These are phyloP conservation scores for Petrosia ficiformis DNA, from an alignment of 37 sponge, comb jelly and placozoan genomes.

Conservation along the genomic window DNA sequence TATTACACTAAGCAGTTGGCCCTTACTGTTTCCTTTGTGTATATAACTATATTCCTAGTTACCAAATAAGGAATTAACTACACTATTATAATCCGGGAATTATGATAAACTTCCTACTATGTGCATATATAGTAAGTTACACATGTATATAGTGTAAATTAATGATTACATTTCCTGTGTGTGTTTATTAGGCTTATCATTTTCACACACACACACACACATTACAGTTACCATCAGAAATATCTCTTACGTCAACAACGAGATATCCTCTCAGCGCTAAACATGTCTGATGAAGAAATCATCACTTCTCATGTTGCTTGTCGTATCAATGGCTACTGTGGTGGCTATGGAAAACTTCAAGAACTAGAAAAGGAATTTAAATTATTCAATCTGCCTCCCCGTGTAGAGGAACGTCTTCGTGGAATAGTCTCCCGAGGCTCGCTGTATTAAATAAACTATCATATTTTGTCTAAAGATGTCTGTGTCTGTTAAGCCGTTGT, in stretches of 20 bases:
- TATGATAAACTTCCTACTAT: too few species aligned
- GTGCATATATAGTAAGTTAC: too few species aligned
- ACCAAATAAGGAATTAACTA: too few species aligned
- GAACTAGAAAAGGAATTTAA: slow-evolving; percentile 76
- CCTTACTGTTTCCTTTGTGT: too few species aligned
- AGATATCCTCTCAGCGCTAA: slow-evolving; percentile 61
- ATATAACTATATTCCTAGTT: too few species aligned
- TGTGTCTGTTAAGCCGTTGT: neutral
- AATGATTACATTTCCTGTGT: neutral
- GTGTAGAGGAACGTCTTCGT: slow-evolving; percentile 29
- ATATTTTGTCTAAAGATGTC: neutral
- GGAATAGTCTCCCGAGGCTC: slow-evolving; percentile 42
- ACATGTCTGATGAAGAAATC: slow-evolving; percentile 72
- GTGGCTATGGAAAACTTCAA: slow-evolving; percentile 64
- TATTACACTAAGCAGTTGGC: too few species aligned
- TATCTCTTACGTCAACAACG: slow-evolving; percentile 84
- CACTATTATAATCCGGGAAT: too few species aligned
- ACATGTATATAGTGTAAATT: neutral
- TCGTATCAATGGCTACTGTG: slow-evolving; percentile 87
- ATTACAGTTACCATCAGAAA: slow-evolving; percentile 95
- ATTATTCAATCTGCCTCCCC: slow-evolving; percentile 44
- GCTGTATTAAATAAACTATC: slow-evolving; percentile 14
- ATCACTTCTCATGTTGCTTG: slow-evolving; percentile 73
- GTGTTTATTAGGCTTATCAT: slow-evolving; percentile 30
- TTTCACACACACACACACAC: too few species aligned